Conservation (phyloP, 1,140 invertebrate species). For the Anastrepha obliqua region DNA sequence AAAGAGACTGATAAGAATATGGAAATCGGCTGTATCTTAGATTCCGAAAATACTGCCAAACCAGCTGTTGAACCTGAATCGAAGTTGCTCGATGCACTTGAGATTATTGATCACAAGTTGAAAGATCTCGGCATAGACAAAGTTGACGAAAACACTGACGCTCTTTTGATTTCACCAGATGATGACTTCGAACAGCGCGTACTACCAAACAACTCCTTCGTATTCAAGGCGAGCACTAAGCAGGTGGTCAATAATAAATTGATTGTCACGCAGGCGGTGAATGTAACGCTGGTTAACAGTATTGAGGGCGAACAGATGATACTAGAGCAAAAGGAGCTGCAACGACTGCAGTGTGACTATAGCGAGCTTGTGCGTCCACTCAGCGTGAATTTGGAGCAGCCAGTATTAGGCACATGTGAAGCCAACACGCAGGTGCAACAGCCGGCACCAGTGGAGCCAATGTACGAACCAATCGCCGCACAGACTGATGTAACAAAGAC, state of each 20-base stretch:
- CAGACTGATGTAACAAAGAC: slow-evolving; percentile 60
- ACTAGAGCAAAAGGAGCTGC: slow-evolving; percentile 67
- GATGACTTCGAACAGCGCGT: slow-evolving; percentile 70
- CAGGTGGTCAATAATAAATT: slow-evolving; percentile 66
- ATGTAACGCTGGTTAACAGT: slow-evolving; percentile 67
- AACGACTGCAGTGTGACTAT: not conserved
- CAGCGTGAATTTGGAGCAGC: not conserved
- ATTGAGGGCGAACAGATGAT: slow-evolving; percentile 68
- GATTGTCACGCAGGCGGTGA: slow-evolving; percentile 68
- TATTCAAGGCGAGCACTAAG: slow-evolving; percentile 67
- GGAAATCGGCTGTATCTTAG: not conserved
- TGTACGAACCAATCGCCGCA: slow-evolving; percentile 68
- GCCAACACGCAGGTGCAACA: not conserved
- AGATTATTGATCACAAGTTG: slow-evolving; percentile 65
- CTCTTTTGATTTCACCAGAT: slow-evolving; percentile 17
- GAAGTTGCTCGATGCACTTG: slow-evolving; percentile 65
- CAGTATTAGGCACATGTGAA: not conserved
- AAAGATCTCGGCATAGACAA: slow-evolving; percentile 59
- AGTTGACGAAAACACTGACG: not conserved
- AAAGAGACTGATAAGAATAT: not conserved
- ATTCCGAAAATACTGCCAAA: not conserved
- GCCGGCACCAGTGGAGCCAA: slow-evolving; percentile 59
- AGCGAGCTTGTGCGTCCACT: slow-evolving; percentile 30
- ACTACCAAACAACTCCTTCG: slow-evolving; percentile 68
- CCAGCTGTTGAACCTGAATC: slow-evolving; percentile 62